Base-by-base conservation (phyloP, 2,113 vertebrate species). In the Hippolais icterina region DNA sequence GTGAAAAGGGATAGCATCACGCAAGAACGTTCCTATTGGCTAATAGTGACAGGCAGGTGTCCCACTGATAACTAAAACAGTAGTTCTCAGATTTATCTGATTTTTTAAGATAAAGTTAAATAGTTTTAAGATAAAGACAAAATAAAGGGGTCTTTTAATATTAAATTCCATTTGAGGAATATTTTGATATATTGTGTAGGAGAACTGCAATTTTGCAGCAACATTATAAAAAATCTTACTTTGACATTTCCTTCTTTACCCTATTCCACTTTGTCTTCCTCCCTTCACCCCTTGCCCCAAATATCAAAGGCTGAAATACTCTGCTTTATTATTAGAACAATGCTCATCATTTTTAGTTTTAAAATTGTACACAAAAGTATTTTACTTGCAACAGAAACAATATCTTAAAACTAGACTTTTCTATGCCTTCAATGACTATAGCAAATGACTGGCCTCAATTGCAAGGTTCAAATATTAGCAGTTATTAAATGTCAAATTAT, bases 401-500 rank as follows among this genome's bases (percentile, higher is more conserved):
- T 42, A 27, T n/a, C 20, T 77, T 77, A 39, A 84, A 87, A 49
- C 14, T 50, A 35, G 49, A 16, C 7, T 12, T 35, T 52, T 74
- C 59, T 25, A 33, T 70, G 37, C 50, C 7, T 77, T 83, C 3
- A 7, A 4, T 2, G 0, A 57, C 83, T 70, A 47, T 20, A 60
- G 52, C 54, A 90, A 89, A 93, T 78, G 9, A 46, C 69, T 80
- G 83, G 49, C 37, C 87, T 90, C 57, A 39, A n/a, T 37, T 60
- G 20, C 47, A 82, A 63, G 8, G 29, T 85, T 87, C 78, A 63
- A 27, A 31, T 93, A 84, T 94, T 91, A 79, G 47, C 74, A 92
- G 37, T 87, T 93, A 92, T 20, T 94, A 86, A 79, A 72, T 33
- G 33, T 39, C 56, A 86, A n/a, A 59, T 83, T 77, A 57, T 46